Conservation (phyloP, 2,113 vertebrate genomes). For the Sialia sialis region DNA sequence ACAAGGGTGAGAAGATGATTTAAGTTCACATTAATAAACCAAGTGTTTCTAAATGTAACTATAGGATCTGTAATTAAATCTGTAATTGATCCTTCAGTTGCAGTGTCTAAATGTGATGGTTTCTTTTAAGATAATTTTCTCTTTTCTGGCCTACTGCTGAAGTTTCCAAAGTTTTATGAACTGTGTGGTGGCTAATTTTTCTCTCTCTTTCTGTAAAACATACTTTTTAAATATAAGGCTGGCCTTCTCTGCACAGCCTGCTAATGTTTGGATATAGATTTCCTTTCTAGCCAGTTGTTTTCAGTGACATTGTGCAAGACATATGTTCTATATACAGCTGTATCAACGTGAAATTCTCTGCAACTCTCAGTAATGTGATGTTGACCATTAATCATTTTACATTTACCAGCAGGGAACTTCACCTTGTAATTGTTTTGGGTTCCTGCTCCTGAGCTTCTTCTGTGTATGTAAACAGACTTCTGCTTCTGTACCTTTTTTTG, state of each 20-base stretch:
- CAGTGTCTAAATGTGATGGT: background rate
- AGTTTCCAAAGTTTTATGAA: constrained; percentile 25
- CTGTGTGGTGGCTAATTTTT: background rate
- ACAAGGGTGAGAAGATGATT: background rate
- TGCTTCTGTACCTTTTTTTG: background rate
- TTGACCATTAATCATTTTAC: background rate
- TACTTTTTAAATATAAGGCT: background rate
- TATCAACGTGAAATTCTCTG: background rate
- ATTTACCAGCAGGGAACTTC: background rate
- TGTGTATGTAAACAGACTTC: background rate
- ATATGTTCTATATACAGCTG: background rate
- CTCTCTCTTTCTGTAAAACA: background rate
- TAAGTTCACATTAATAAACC: background rate
- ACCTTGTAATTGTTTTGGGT: background rate
- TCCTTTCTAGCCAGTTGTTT: background rate
- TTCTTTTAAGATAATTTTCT: background rate
- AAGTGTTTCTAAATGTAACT: background rate
- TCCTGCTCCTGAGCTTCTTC: background rate
- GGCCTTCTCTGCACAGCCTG: background rate
- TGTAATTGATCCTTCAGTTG: background rate
- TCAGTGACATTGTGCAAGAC: background rate
- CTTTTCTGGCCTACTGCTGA: background rate
- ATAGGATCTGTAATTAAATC: background rate
- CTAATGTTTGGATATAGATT: background rate
- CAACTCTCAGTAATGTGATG: background rate